Percentiles rank a stretch among this genome's conserved stretches.
phyloP scores from a whole-genome alignment of 2,888 invertebrate genomes.

The Yponomeuta plumbellus region DNA sequence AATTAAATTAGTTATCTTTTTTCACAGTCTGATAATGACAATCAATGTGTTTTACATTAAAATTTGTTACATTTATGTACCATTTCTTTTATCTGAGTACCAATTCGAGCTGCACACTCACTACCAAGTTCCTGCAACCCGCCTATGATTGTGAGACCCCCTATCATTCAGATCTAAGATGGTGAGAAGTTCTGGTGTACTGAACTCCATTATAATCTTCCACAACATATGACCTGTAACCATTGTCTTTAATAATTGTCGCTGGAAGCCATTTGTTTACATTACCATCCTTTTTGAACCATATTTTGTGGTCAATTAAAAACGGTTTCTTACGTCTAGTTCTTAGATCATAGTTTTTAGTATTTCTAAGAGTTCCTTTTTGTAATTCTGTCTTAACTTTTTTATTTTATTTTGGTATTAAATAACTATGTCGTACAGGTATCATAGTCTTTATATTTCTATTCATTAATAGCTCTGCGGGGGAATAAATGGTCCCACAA shows the following conservation, averaged over 20 bases:
- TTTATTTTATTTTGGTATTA: slow-evolving; percentile 1
- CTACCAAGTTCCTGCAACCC: too few relatives aligned
- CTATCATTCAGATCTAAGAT: too few relatives aligned
- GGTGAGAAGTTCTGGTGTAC: background rate
- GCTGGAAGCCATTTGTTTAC: slow-evolving; percentile 18
- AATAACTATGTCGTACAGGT: slow-evolving; percentile 18
- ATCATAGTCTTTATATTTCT: slow-evolving; percentile 17
- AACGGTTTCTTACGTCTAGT: slow-evolving; percentile 1
- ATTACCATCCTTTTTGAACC: slow-evolving; percentile 5
- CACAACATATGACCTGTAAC: background rate
- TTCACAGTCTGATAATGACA: too few relatives aligned
- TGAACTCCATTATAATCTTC: background rate
- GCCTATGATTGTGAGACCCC: too few relatives aligned
- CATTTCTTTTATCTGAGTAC: too few relatives aligned
- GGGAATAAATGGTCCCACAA: slow-evolving; percentile 22
- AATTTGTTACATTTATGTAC: too few relatives aligned
- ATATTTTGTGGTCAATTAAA: slow-evolving; percentile 9
- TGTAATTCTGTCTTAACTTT: background rate
- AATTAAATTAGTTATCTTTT: too few relatives aligned
- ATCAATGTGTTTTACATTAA: too few relatives aligned
- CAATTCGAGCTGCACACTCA: too few relatives aligned
- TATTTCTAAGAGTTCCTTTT: too few relatives aligned
- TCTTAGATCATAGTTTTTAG: background rate
- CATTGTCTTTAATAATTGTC: background rate
- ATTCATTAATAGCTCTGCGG: slow-evolving; percentile 16